Evolutionary conservation across 2,888 invertebrate species (phyloP).

Genomic region (Agrotis segetum): DNA sequence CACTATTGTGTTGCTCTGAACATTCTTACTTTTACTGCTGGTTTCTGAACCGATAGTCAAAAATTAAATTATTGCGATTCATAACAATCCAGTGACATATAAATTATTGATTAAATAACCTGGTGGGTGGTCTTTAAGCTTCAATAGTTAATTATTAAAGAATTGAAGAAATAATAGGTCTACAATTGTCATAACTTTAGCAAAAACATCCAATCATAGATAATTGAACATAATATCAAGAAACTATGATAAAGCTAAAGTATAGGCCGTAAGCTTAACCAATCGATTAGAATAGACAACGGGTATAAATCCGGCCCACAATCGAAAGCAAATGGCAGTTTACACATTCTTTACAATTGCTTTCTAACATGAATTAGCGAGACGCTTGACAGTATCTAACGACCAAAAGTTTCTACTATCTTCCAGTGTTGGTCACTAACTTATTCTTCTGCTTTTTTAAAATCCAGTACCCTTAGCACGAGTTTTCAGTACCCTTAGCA

Average conservation of each 20-base stretch:
- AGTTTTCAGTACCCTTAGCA: too few relatives aligned
- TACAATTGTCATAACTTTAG: background rate
- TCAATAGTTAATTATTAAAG: background rate
- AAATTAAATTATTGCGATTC: background rate
- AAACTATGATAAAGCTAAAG: constrained; percentile 11
- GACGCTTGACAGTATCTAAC: constrained; percentile 65
- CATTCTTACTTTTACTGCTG: background rate
- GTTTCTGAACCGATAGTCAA: too few relatives aligned
- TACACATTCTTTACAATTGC: constrained; percentile 84
- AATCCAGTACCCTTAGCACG: too few relatives aligned
- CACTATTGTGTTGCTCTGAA: too few relatives aligned
- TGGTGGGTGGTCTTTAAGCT: background rate
- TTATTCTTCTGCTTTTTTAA: background rate
- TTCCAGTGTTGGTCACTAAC: background rate
- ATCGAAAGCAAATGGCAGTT: constrained; percentile 80
- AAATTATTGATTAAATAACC: background rate
- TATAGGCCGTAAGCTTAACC: constrained; percentile 45
- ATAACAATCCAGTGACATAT: too few relatives aligned
- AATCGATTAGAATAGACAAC: constrained; percentile 68
- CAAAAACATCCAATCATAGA: background rate
- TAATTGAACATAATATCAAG: background rate
- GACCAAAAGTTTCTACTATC: constrained; percentile 32
- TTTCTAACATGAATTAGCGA: constrained; percentile 81
- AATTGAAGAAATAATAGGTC: constrained; percentile 1
- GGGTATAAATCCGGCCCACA: constrained; percentile 68